Percentiles rank a stretch among this genome's conserved stretches.
Evolutionary conservation across 2,113 vertebrate genomes (phyloP).

Genomic region (Oncorhynchus tshawytscha): DNA sequence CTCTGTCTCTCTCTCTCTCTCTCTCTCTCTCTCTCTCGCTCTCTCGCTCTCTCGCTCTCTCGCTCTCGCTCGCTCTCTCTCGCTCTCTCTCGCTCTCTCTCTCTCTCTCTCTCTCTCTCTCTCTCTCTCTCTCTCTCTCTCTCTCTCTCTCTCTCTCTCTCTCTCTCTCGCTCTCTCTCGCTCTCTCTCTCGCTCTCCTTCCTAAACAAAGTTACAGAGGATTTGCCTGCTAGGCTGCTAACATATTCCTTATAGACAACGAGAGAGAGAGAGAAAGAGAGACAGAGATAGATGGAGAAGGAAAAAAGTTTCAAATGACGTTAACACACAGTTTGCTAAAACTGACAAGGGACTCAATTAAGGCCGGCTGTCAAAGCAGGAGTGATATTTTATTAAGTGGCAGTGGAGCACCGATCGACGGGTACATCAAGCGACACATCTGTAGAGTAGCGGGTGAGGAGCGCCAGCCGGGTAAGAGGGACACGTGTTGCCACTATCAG

Average conservation of each 20-base stretch:
- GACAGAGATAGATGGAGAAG: conserved; percentile 13
- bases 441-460: conserved; percentile 62
- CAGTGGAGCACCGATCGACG: conserved; percentile 64
- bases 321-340: conserved; percentile 83
- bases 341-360: conserved; percentile 87
- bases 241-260: conserved; percentile 65
- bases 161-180: conserved; percentile 26
- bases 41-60: conserved; percentile 29
- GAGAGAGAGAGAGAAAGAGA: conserved; percentile 30
- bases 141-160: conserved; percentile 38
- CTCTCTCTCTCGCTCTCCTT: conserved; percentile 32
- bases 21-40: conserved; percentile 42
- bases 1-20: too few relatives aligned
- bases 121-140: conserved; percentile 40
- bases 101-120: conserved; percentile 35
- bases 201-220: conserved; percentile 64
- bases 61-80: conserved; percentile 35
- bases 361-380: conserved; percentile 75
- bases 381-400: conserved; percentile 83
- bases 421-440: conserved; percentile 80
- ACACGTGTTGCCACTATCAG: conserved; percentile 80
- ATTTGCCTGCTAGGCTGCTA: conserved; percentile 66
- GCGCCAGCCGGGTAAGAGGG: conserved; percentile 73
- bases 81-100: conserved; percentile 32
- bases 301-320: conserved; percentile 74